Conservation (phyloP, 2,113 vertebrate genomes). For the Phrynocephalus versicolor region DNA sequence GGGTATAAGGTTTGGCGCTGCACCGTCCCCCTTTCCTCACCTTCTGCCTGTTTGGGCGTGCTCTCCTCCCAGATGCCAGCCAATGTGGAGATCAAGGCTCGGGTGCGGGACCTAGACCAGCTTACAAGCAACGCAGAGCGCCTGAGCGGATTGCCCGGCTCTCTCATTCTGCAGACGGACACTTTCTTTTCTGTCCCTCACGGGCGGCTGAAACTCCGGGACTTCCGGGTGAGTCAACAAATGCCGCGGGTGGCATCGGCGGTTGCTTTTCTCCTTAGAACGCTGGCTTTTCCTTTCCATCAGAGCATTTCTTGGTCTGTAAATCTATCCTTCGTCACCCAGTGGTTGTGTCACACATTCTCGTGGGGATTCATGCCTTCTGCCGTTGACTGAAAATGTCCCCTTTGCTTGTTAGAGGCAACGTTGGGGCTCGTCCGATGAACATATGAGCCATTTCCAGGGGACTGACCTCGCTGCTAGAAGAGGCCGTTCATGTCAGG, state of each 20-base stretch:
- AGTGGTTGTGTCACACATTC: neutral
- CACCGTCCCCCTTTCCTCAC: too few species aligned
- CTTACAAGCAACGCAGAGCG: conserved; percentile 57
- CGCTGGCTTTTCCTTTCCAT: too few species aligned
- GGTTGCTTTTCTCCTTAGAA: too few species aligned
- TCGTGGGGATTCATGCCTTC: too few species aligned
- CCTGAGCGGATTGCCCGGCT: conserved; percentile 74
- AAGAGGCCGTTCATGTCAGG: too few species aligned
- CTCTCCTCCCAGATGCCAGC: conserved; percentile 69
- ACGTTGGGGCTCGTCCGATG: too few species aligned
- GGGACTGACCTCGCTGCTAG: too few species aligned
- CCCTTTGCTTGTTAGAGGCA: too few species aligned
- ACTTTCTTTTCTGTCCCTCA: conserved; percentile 76
- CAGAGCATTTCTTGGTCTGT: neutral
- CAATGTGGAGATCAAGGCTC: conserved; percentile 85
- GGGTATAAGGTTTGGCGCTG: too few species aligned
- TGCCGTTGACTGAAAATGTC: too few species aligned
- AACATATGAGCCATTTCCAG: too few species aligned
- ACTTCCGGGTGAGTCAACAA: conserved; percentile 65
- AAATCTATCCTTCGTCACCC: too few species aligned
- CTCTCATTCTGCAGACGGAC: conserved; percentile 74
- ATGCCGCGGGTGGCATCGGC: fast-evolving
- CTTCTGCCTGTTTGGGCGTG: neutral
- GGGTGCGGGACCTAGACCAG: conserved; percentile 45
- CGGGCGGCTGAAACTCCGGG: conserved; percentile 81